Base-by-base conservation (phyloP, 2,888 invertebrate species). In the Pristionchus entomophagus region DNA sequence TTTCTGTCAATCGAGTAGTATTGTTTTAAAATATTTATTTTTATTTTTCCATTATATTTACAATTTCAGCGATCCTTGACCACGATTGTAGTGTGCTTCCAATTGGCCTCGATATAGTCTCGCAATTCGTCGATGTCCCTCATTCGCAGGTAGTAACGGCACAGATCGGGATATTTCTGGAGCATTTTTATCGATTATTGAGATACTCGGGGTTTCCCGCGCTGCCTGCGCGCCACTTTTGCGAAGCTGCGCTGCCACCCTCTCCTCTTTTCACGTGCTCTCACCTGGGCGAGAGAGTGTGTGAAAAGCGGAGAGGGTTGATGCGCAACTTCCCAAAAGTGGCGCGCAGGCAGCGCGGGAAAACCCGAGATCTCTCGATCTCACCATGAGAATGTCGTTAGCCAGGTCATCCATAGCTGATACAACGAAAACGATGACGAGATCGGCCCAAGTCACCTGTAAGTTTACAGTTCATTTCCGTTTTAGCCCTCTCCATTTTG, bases 401-500 rank as follows among this genome's bases (percentile, higher is more conserved):
- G 84, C 84, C 2, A 85, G 73, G 26, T 85, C 77, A 38, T 85
- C 85, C 8, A 73, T 49, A 3, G 53, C 85, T 22, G 85, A 85
- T 0, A 85, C 56, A 4, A 85, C 85, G 10, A 85, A 77, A 22
- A 77, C 73, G 19, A 77, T n/a, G 0, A 85, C 56, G 1, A 85
- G 77, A 41, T 85, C 85, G 0, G 85, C 73, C 85, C 85, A 85
- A 2, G 85, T 85, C 5, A 85, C 32, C 85, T 85, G 26, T n/a
- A n/a, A n/a, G n/a, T n/a, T n/a, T n/a, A n/a, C n/a, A n/a, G n/a
- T n/a, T n/a, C n/a, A n/a, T n/a, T n/a, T n/a, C n/a, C n/a, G n/a
- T n/a, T n/a, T n/a, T n/a, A n/a, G n/a, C n/a, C n/a, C n/a, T n/a
- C n/a, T n/a, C n/a, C n/a, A n/a, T n/a, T n/a, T n/a, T n/a, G n/a